Evolutionary conservation across 1,140 invertebrate genomes (phyloP).

Genomic region (Solenopsis fugax): DNA sequence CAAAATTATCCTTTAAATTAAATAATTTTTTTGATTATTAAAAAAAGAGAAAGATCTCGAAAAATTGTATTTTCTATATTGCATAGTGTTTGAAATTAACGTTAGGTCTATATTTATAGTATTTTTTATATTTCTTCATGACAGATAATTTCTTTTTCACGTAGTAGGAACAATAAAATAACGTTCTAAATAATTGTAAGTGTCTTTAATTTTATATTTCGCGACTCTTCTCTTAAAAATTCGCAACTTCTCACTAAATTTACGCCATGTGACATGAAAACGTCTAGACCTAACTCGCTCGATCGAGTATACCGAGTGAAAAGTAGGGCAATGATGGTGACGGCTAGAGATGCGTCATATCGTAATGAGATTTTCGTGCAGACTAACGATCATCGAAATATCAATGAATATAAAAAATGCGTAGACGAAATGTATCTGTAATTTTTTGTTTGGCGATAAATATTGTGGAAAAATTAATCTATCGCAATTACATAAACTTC

Average conservation of each 20-base stretch:
- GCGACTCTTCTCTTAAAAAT: neutral
- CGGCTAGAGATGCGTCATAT: conserved; percentile 45
- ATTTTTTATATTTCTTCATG: neutral
- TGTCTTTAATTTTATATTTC: neutral
- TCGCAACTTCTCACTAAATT: neutral
- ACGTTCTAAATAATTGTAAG: neutral
- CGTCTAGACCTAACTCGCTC: conserved; percentile 48
- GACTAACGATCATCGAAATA: neutral
- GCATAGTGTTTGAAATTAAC: neutral
- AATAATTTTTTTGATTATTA: neutral
- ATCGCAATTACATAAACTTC: neutral
- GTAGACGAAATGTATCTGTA: neutral
- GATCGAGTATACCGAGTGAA: conserved; percentile 68
- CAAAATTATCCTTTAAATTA: neutral
- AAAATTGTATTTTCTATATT: neutral
- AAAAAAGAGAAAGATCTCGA: neutral
- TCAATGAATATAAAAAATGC: neutral
- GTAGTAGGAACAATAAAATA: neutral
- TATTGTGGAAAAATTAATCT: neutral
- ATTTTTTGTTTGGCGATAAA: neutral
- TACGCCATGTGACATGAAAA: conserved; percentile 21
- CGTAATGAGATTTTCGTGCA: conserved; percentile 55
- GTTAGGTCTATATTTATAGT: neutral
- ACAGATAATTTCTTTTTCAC: neutral
- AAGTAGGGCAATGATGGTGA: conserved; percentile 68